A percentile compares a stretch with the other conserved stretches of the same genome.
phyloP scores from a whole-genome alignment of 1,140 invertebrate species.

The Batillaria attramentaria region DNA sequence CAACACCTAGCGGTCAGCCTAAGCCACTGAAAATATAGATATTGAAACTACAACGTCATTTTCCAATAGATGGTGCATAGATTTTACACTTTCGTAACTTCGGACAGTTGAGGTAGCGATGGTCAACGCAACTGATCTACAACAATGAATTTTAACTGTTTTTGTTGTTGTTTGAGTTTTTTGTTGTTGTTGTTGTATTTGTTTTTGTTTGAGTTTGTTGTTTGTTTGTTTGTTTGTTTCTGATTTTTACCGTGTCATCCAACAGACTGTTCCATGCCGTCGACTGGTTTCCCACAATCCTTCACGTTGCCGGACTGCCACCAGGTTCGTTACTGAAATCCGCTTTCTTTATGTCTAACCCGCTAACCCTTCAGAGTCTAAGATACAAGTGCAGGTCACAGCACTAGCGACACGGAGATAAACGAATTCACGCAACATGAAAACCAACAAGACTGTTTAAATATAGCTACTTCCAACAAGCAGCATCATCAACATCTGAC shows the following conservation, averaged over 20 bases:
- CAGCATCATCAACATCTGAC: too few species aligned
- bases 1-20: too few species aligned
- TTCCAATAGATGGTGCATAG: too few species aligned
- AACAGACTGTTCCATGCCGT: conserved; percentile 28
- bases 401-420: background rate
- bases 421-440: background rate
- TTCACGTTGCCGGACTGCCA: conserved; percentile 13
- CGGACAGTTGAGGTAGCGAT: too few species aligned
- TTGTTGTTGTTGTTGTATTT: background rate
- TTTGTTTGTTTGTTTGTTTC: background rate
- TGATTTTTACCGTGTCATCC: background rate
- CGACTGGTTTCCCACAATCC: conserved; percentile 23
- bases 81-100: too few species aligned
- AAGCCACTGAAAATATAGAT: too few species aligned
- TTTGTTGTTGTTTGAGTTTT: background rate
- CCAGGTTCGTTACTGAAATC: background rate
- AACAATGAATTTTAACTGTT: too few species aligned
- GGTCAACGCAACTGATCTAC: too few species aligned
- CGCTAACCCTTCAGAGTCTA: background rate
- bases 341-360: background rate
- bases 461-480: too few species aligned
- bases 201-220: background rate
- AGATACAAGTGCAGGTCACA: background rate
- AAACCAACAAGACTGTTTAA: too few species aligned
- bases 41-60: too few species aligned